These are phyloP conservation scores for Microtus agrestis DNA, from an alignment of 2,797 vertebrate species.

Conservation along the genomic window DNA sequence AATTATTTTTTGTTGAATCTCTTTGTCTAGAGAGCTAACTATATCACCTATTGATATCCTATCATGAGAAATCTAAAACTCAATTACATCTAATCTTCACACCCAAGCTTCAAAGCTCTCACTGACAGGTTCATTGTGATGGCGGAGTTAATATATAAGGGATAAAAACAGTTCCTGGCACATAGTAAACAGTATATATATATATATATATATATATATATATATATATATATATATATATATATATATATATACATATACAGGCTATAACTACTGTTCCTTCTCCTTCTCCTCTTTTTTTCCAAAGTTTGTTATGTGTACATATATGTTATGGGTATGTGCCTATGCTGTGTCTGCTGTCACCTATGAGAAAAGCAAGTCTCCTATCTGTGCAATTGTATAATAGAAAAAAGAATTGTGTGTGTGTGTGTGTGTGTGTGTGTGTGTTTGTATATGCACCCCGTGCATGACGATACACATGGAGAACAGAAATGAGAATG, in stretches of 20 bases:
- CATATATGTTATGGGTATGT: not conserved
- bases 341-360: not conserved
- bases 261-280: not conserved
- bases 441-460: no score
- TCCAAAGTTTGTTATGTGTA: not conserved
- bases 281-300: not conserved
- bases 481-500: not conserved
- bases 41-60: not conserved
- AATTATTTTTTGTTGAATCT: not conserved
- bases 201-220: no score
- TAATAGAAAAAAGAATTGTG: not conserved
- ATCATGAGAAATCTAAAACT: not conserved
- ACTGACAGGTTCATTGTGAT: not conserved
- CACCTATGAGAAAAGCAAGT: not conserved
- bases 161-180: not conserved
- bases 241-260: no score
- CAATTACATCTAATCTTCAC: conserved; percentile 24
- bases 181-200: not conserved
- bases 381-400: not conserved
- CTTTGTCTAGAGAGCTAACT: not conserved
- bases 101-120: not conserved
- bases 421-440: no score
- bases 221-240: no score
- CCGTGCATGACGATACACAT: not conserved
- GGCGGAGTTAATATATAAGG: not conserved